Evolutionary conservation across 2,888 invertebrate species (phyloP), one percentile per base, ranked within the genome.

Genomic region (Notodonta dromedarius): DNA sequence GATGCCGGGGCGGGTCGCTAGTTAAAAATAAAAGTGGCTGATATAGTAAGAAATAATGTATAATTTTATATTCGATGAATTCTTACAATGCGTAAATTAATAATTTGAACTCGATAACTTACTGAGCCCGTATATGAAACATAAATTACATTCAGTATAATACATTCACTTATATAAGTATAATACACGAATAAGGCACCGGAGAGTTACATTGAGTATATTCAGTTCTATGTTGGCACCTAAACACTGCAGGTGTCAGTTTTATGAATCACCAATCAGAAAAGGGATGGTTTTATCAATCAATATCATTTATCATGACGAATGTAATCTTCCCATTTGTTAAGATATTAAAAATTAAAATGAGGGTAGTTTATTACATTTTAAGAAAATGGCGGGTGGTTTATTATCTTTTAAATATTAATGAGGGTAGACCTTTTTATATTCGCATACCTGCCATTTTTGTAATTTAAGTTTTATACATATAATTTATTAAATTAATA

Each of bases 141-240:
- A 90, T 91, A 91, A 91, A 90, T 90, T 88, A 91, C 78, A 89
- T 79, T 84, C 82, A 79, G 85, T 86, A 86, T 78, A 78, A 85
- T 87, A 77, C 82, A 82, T 77, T 81, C 81, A 82, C 80, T 77
- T 88, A 84, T 24, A 24, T 24, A 24, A 24, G 24, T 24, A 24
- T 86, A 79, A 83, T 85, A 88, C 84, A 87, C 13, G 13, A 44
- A 44, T 83, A 88, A 89, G 91, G 90, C 92, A 90, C 90, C 90
- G 77, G 78, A 78, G 76, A 74, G 69, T 75, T 9, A 77, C 73
- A 71, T 78, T 85, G 88, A 88, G 87, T 89, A 86, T 85, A 86
- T 77, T 74, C 67, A 76, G 81, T 81, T 81, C 79, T 77, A 78
- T 67, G 65, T 71, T 70, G 69, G 69, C 73, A 75, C 73, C 69